Evolutionary conservation across 2,113 vertebrate genomes (phyloP).

Genomic region (Prietella phreatophila): DNA sequence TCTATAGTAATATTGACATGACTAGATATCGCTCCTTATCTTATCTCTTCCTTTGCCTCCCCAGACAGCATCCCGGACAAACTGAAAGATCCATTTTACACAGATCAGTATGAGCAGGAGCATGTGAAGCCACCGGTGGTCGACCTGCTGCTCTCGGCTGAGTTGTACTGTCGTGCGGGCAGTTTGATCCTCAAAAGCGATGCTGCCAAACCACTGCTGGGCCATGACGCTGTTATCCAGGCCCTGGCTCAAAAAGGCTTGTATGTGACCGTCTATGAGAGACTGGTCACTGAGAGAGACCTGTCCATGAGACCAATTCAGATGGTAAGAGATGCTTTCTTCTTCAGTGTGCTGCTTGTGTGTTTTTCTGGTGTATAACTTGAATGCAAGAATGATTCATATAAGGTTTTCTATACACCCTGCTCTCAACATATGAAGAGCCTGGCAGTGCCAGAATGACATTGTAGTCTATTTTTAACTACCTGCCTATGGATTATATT

Average conservation of each 20-base stretch:
- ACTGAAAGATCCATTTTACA: constrained; percentile 90
- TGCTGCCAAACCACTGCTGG: constrained; percentile 84
- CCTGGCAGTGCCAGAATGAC: neutral
- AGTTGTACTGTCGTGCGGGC: constrained; percentile 92
- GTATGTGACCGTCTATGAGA: constrained; percentile 92
- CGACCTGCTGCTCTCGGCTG: constrained; percentile 88
- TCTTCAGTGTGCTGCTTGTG: neutral
- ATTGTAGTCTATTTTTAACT: neutral
- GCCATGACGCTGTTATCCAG: constrained; percentile 94
- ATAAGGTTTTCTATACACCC: neutral
- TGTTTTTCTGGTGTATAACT: neutral
- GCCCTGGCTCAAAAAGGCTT: constrained; percentile 92
- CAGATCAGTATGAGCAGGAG: constrained; percentile 97
- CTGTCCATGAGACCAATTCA: constrained; percentile 92
- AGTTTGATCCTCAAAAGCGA: constrained; percentile 91
- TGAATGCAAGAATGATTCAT: neutral
- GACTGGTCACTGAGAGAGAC: constrained; percentile 90
- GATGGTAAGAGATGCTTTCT: constrained; percentile 79
- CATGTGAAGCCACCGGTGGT: constrained; percentile 94
- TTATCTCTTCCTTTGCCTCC: neutral
- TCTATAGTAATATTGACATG: neutral
- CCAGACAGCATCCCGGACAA: constrained; percentile 90
- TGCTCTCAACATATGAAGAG: neutral
- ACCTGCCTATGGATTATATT: neutral
- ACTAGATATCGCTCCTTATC: neutral